Base-by-base conservation (phyloP, 2,797 vertebrate genomes). In the Coreius guichenoti region DNA sequence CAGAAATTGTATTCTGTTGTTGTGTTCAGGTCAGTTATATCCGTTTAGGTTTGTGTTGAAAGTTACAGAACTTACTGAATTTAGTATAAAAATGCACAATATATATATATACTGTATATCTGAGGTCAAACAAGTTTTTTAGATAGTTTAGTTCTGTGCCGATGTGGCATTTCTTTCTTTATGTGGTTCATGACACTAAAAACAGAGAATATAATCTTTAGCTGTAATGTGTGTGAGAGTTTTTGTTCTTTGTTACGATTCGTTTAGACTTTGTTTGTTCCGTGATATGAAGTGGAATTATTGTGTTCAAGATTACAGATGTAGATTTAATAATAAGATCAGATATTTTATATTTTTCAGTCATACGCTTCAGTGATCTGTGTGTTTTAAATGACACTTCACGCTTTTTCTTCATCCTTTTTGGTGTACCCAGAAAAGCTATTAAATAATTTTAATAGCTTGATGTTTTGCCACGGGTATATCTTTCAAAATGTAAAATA, bases 391-490 rank as follows among this genome's bases (percentile, higher is more conserved):
- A 76, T 43, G 19, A 33, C 49, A 16, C 5, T 61, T 83, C 39
- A 12, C 1, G 9, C 47, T 65, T 49, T 67, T 23, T 23, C 19
- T n/a, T 33, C 16, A 39, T 49, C 49, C 54, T 63, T 63, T 73
- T 65, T 65, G 16, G 33, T 68, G 31, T 80, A 61, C 49, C 47
- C 39, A 21, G 45, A 61, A 88, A 73, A 85, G 31, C 56, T 36
- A 78, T 84, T 58, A 86, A 86, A 80, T 86, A 9, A 76, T 65
- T 86, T 73, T 61, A 85, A 72, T 72, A 61, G 76, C 43, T 70
- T 45, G 26, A 75, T 43, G 36, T 51, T 36, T 86, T 68, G 45
- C 65, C 80, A 83, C 43, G 63, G 49, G 80, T 85, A 51, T 83
- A 47, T 68, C 82, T 85, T 77, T 54, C 56, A 80, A 81, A 82